These are phyloP conservation scores for Pterocles gutturalis DNA, from an alignment of 2,113 vertebrate species.

Conservation along the genomic window DNA sequence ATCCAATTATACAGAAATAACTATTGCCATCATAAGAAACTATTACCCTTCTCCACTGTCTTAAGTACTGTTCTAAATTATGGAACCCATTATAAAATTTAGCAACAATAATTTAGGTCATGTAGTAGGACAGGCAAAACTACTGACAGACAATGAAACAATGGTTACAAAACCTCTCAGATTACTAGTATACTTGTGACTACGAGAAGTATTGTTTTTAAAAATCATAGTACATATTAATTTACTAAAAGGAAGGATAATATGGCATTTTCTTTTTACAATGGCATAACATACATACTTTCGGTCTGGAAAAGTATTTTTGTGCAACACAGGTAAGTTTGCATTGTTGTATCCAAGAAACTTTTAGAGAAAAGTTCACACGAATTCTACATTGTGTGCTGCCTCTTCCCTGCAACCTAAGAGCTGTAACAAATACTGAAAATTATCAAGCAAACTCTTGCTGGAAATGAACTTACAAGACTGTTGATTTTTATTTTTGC, in stretches of 20 bases:
- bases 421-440: background rate
- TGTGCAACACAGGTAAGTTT: background rate
- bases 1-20: background rate
- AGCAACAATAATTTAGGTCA: slow-evolving; percentile 10
- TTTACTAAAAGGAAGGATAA: background rate
- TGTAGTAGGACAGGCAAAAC: background rate
- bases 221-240: background rate
- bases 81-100: background rate
- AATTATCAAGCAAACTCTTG: background rate
- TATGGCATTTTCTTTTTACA: background rate
- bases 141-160: background rate
- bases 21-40: background rate
- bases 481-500: background rate
- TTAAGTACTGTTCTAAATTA: background rate
- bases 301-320: background rate
- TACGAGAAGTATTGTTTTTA: background rate
- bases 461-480: background rate
- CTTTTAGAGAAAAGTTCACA: background rate
- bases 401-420: background rate
- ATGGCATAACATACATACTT: background rate
- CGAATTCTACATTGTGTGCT: background rate
- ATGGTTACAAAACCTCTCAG: background rate
- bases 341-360: background rate
- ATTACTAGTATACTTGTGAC: background rate
- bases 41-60: background rate